Percentiles rank a stretch among this genome's conserved stretches.
These are phyloP conservation scores for Ctenomys sociabilis DNA, from an alignment of 2,113 vertebrate genomes.

Conservation along the genomic window DNA sequence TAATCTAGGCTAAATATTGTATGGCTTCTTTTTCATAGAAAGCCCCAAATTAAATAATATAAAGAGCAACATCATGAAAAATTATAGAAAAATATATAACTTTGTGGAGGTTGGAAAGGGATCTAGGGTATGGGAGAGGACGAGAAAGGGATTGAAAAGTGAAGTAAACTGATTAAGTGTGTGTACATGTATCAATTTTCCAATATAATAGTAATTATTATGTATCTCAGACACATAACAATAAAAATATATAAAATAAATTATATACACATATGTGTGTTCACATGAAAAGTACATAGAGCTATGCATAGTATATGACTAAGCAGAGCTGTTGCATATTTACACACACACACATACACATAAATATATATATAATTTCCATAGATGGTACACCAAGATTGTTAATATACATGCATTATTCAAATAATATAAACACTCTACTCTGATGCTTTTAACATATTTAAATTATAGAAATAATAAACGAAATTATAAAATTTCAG, in stretches of 20 bases:
- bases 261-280: neutral
- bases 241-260: neutral
- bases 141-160: neutral
- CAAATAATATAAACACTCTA: neutral
- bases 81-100: neutral
- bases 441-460: neutral
- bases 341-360: no score
- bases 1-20: neutral
- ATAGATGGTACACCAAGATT: neutral
- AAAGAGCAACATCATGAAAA: neutral
- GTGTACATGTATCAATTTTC: neutral
- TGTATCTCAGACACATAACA: neutral
- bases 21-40: neutral
- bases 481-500: neutral
- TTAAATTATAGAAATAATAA: neutral
- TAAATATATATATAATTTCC: neutral
- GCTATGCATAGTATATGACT: no score
- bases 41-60: neutral
- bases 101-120: neutral
- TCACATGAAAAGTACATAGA: neutral
- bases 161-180: neutral
- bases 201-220: neutral
- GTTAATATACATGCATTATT: neutral
- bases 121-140: neutral
- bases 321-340: neutral